phyloP scores from a whole-genome alignment of 2,113 vertebrate genomes.

The Bungarus multicinctus region DNA sequence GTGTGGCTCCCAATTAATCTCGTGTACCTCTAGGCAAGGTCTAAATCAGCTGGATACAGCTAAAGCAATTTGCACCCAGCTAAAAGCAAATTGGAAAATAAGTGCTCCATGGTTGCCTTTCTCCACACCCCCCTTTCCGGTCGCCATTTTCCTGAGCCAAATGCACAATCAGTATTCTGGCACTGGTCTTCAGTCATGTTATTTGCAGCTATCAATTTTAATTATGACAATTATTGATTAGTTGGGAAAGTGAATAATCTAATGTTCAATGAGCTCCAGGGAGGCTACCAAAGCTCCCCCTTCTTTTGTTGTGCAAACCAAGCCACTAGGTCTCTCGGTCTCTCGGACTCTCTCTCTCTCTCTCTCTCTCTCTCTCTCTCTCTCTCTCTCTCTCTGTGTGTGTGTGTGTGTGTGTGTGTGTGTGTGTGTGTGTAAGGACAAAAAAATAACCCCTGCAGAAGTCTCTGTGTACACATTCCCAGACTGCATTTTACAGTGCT shows the following conservation, averaged over 20 bases:
- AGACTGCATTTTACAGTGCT: slow-evolving; percentile 21
- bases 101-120: slow-evolving; percentile 68
- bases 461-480: not conserved
- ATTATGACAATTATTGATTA: slow-evolving; percentile 88
- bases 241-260: slow-evolving; percentile 78
- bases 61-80: slow-evolving; percentile 85
- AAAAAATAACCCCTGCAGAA: not conserved
- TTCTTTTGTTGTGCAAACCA: not conserved
- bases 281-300: slow-evolving; percentile 19
- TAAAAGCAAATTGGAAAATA: slow-evolving; percentile 88
- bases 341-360: not conserved
- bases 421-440: not conserved
- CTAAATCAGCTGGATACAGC: slow-evolving; percentile 85
- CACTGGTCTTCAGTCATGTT: slow-evolving; percentile 75
- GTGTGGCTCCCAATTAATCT: slow-evolving; percentile 84
- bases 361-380: not conserved
- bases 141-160: slow-evolving; percentile 77
- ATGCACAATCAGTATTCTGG: slow-evolving; percentile 81
- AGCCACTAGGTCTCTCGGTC: not conserved
- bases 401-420: too few relatives aligned
- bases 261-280: slow-evolving; percentile 61
- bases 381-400: too few relatives aligned
- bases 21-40: slow-evolving; percentile 81
- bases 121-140: slow-evolving; percentile 6
- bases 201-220: slow-evolving; percentile 87